These are phyloP conservation scores for Gallinago nigripennis DNA, from an alignment of 2,797 vertebrate species.

Conservation along the genomic window DNA sequence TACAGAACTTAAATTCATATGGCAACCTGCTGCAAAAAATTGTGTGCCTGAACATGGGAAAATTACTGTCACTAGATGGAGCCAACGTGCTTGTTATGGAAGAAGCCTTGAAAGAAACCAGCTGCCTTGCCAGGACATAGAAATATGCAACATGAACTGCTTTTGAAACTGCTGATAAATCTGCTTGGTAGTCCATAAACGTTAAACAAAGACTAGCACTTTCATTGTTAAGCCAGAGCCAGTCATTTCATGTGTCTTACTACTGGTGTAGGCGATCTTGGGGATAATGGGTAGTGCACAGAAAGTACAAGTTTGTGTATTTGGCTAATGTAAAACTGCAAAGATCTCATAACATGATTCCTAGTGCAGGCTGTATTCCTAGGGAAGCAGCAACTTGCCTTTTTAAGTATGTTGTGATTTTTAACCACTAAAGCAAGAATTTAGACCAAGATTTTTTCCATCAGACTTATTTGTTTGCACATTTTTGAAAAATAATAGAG, in stretches of 20 bases:
- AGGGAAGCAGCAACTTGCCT: neutral
- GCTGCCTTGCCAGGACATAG: neutral
- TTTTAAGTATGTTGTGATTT: neutral
- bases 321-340: neutral
- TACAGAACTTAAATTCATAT: neutral
- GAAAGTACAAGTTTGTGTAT: neutral
- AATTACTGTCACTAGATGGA: conserved; percentile 44
- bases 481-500: neutral
- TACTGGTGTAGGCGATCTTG: neutral
- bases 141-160: neutral
- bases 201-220: neutral
- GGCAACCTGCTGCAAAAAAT: neutral
- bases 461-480: neutral
- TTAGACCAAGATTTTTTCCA: neutral
- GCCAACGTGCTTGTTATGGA: neutral
- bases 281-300: neutral
- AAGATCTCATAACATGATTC: neutral
- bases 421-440: neutral
- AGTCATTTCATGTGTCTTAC: neutral
- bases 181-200: neutral
- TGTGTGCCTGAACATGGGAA: neutral
- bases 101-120: neutral
- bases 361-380: neutral
- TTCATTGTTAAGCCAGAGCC: neutral
- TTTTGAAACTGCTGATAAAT: neutral